Base-by-base conservation (phyloP, 1,140 invertebrate species). In the Brachionus manjavacas region DNA sequence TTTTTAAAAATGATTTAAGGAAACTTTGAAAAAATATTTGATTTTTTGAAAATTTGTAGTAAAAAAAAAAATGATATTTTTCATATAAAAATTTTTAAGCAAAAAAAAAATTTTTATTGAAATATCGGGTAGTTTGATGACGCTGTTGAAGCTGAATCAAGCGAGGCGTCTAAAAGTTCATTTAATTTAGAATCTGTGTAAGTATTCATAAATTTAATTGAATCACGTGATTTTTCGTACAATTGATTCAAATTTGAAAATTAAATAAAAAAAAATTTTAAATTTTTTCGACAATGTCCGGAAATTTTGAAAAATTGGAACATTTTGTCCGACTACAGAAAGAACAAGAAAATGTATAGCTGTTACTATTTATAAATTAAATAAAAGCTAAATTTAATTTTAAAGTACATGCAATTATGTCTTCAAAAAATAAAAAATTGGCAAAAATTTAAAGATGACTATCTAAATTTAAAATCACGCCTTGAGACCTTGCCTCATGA, bases 401-500 rank as follows among this genome's bases (percentile, higher is more conserved):
- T 76, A 46, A 76, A 76, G 72, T 80, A 80, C 9, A 23, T 80
- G 25, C 4, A 60, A 60, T n/a, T 39, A 39, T 41, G 49, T 60
- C 76, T 86, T 76, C 85, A 85, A 16, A 83, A 86, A 84, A 84
- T 87, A 9, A 4, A 72, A 0, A 85, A 86, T 85, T 86, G 87
- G 87, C 87, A 88, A 64, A 87, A 87, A 83, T 90, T 88, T 80
- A 87, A 87, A 80, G 80, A 85, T 76, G 90, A 91, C 84, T 91
- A 90, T 85, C 85, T 86, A 39, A 86, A 85, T 25, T 85, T 91
- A 31, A 85, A 87, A 46, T 81, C 87, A 4, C 85, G 87, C 74
- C 81, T 91, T 14, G 84, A 85, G 60, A 89, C 88, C 12, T 85
- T 91, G 12, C 87, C 90, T 14, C 88, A 90, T 81, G 87, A 87